Base-by-base conservation (phyloP, 2,797 vertebrate species). In the Microchirus variegatus region DNA sequence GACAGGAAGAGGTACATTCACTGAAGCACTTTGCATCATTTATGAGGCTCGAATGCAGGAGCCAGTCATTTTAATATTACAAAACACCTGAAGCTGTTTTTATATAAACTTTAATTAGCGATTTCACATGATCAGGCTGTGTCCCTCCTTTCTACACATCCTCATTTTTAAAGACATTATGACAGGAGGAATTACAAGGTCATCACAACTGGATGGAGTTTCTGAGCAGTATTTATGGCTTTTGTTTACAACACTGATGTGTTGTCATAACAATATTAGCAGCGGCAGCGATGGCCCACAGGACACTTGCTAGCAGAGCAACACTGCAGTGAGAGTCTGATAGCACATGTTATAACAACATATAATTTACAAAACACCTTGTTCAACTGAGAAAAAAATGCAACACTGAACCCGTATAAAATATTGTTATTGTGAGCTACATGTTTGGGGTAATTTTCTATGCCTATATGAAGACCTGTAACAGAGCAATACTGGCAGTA, bases 1-100 rank as follows among this genome's bases (percentile, higher is more conserved):
- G 54, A 63, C 10, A 45, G 48, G 11, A 65, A 46, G 56, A 54
- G 26, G 59, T 15, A 63, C 45, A 78, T 73, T 70, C 65, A 78
- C 38, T 43, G 58, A 40, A 9, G 35, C 50, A n/a, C 22, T 55
- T 65, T 37, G 59, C 56, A 46, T 45, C 44, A 66, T 68, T 75
- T 45, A 53, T 44, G 26, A 43, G 22, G 16, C 54, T 69, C 12
- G 41, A 22, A 16, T 51, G 26, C 40, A 70, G 44, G 44, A 35
- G 44, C 18, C 11, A 35, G 22, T 26, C 8, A 54, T 59, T 66
- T 48, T 14, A 18, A 44, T 53, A 60, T 63, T 60, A 12, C 0
- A 0, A 51, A 22, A 37, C 14, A 13, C 58, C 45, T 13, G n/a
- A 5, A 26, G n/a, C 35, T 50, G 45, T 66, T 37, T 6, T 31